These are phyloP conservation scores for Semotilus atromaculatus DNA, from an alignment of 2,797 vertebrate species.

Conservation along the genomic window DNA sequence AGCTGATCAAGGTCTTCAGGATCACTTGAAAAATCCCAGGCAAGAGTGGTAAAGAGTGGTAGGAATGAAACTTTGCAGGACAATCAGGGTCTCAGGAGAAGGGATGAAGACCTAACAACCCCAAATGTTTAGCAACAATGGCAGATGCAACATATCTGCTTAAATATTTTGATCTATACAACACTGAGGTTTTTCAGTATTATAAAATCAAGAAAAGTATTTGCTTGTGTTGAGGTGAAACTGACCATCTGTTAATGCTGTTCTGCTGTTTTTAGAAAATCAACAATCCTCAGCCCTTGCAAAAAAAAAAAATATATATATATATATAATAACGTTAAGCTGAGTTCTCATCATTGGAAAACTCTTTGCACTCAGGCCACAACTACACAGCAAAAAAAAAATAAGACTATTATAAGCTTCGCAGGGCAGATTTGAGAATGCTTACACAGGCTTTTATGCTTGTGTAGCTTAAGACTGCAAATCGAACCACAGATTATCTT, in stretches of 20 bases:
- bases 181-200: not conserved
- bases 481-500: conserved; percentile 78
- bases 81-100: not conserved
- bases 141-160: not conserved
- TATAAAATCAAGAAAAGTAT: conserved; percentile 2
- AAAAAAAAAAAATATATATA: conserved; percentile 53
- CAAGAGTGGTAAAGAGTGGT: too few relatives aligned
- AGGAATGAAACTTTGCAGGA: too few relatives aligned
- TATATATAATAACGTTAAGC: conserved; percentile 67
- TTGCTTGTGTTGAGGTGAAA: not conserved
- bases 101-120: not conserved
- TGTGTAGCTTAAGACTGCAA: conserved; percentile 76
- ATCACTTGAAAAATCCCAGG: not conserved
- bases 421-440: conserved; percentile 77
- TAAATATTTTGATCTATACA: not conserved
- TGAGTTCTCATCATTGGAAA: conserved; percentile 61
- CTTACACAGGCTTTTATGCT: conserved; percentile 80
- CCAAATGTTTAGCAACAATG: not conserved
- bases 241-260: not conserved
- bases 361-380: conserved; percentile 67
- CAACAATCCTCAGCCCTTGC: conserved; percentile 7
- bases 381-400: conserved; percentile 72
- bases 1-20: not conserved
- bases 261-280: conserved; percentile 17
- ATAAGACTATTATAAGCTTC: conserved; percentile 76